Base-by-base conservation (phyloP, 2,888 invertebrate species). In the Oscheius sp. region DNA sequence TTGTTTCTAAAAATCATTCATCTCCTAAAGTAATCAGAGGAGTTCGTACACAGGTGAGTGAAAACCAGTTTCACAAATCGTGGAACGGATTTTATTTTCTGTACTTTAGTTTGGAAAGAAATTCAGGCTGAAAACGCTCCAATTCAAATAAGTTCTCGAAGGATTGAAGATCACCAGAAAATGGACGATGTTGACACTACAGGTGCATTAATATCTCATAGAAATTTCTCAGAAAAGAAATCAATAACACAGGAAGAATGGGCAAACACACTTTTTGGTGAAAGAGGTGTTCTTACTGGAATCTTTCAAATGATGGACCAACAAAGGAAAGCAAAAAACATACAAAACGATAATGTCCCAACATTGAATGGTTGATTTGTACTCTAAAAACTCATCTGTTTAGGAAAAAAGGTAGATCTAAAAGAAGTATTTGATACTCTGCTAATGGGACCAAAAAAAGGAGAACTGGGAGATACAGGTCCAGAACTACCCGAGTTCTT, bases 231-330 rank as follows among this genome's bases (percentile, higher is more conserved):
- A 57, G 57, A 38, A n/a, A 65, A 38, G 12, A 59, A 30, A 12
- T 59, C 67, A n/a, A 62, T 62, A 20, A 44, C 51, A 1, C 73
- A 76, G 36, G 74, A 77, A 45, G 82, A 82, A 72, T 82, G 78
- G 68, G 74, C 82, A 26, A 69, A 74, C 24, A 74, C 77, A 24
- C 71, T 83, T 3, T 82, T 83, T 49, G 83, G 83, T n/a, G 80
- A 78, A 33, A 71, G 79, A 36, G 83, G 83, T 1, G 73, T 83
- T 14, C 68, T 84, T 17, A 84, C 83, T 1, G 79, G 80, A n/a
- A 72, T 84, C 9, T 84, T 84, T 65, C 74, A 82, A 57, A 71
- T 82, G 70, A 74, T 84, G 74, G 83, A 84, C 65, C 82, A 84
- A 20, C 79, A 81, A 62, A 72, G 59, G 12, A 74, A 74, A 54